Conservation (phyloP, 2,888 invertebrate genomes). For the Agrilus mali region DNA sequence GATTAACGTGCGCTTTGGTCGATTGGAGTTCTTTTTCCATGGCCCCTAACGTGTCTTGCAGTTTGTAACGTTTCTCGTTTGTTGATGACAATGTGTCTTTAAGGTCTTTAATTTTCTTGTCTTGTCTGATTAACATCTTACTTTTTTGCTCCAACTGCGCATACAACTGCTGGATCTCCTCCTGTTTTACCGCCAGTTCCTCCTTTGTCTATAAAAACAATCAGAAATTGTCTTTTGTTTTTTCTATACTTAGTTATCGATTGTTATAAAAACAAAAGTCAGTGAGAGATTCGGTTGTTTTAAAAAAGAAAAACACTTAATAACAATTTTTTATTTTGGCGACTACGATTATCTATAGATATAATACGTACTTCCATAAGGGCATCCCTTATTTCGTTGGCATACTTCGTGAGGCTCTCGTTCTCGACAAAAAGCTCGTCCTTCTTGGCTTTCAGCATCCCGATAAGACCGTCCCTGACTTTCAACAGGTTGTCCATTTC, state of each 20-base stretch:
- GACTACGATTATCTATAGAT: too few relatives aligned
- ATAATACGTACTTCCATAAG: conserved; percentile 22
- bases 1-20: conserved; percentile 26
- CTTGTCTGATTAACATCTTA: conserved; percentile 19
- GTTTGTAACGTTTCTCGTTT: conserved; percentile 28
- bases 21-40: conserved; percentile 30
- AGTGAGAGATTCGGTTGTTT: background rate
- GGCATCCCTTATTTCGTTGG: conserved; percentile 23
- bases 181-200: conserved; percentile 16
- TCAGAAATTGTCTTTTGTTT: too few relatives aligned
- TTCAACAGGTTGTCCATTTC: conserved; percentile 50
- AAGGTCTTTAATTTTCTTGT: conserved; percentile 24
- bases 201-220: conserved; percentile 16
- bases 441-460: conserved; percentile 40
- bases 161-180: conserved; percentile 23
- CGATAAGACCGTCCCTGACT: conserved; percentile 47
- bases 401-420: conserved; percentile 29
- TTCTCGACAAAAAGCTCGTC: conserved; percentile 42
- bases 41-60: conserved; percentile 26
- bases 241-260: too few relatives aligned
- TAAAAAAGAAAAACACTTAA: background rate
- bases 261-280: too few relatives aligned
- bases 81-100: conserved; percentile 23
- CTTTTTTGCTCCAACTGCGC: conserved; percentile 22
- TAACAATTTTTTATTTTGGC: too few relatives aligned